A percentile compares a stretch with the other conserved stretches of the same genome.
Evolutionary conservation across 2,797 vertebrate genomes (phyloP).

Genomic region (Lates japonicus): DNA sequence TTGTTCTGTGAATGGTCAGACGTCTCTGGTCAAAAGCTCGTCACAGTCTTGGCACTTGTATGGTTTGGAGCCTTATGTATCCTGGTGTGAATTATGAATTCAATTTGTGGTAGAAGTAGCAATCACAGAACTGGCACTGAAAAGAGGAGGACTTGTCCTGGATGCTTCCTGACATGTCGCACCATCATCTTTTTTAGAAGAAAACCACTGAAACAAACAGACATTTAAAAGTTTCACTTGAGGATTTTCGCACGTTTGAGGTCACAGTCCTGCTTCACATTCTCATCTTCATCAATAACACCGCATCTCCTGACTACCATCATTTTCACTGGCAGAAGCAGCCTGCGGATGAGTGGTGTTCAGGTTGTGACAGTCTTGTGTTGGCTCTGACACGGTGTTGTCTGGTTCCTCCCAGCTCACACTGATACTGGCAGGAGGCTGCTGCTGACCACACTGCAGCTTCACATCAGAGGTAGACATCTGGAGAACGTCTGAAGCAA

Average conservation of each 20-base stretch:
- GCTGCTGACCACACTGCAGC: slow-evolving; percentile 1
- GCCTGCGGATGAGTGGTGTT: neutral
- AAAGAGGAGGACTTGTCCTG: neutral
- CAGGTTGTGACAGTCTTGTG: neutral
- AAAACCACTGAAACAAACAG: slow-evolving; percentile 16
- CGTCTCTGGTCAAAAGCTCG: slow-evolving; percentile 21
- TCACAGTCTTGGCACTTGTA: slow-evolving; percentile 24
- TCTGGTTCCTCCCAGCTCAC: slow-evolving; percentile 17
- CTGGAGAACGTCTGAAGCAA: slow-evolving; percentile 14
- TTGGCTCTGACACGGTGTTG: neutral
- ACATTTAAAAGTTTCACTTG: slow-evolving; percentile 2
- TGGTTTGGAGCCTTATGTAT: slow-evolving; percentile 22
- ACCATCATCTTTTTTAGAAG: slow-evolving; percentile 39
- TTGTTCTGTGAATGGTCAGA: slow-evolving; percentile 17
- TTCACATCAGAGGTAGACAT: slow-evolving; percentile 5
- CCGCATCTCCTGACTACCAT: neutral
- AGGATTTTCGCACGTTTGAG: neutral
- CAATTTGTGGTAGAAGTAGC: slow-evolving; percentile 31
- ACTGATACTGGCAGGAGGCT: slow-evolving; percentile 19
- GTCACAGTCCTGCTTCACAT: slow-evolving; percentile 19
- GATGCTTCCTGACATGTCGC: slow-evolving; percentile 31
- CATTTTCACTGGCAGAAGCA: neutral
- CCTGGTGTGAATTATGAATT: slow-evolving; percentile 45
- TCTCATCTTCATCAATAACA: neutral
- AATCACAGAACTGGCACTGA: slow-evolving; percentile 41